Evolutionary conservation across 1,140 invertebrate genomes (phyloP).

Genomic region (Drosophila elegans): DNA sequence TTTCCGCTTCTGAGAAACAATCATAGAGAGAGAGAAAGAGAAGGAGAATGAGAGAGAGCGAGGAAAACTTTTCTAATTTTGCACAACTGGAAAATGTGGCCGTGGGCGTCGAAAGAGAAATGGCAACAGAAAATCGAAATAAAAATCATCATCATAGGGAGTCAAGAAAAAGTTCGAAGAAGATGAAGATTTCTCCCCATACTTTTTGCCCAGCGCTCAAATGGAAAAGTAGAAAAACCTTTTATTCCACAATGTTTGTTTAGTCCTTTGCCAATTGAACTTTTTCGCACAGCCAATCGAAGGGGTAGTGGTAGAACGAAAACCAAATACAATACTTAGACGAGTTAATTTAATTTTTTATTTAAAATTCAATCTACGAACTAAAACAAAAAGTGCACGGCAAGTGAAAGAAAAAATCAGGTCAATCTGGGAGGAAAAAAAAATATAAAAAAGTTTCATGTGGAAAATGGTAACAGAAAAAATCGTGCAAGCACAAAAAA

Average conservation of each 20-base stretch:
- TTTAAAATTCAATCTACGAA: conserved; percentile 84
- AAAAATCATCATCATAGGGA: conserved; percentile 44
- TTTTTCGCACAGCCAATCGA: conserved; percentile 60
- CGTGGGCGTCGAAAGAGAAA: conserved; percentile 59
- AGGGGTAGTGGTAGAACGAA: conserved; percentile 3
- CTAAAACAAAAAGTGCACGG: conserved; percentile 78
- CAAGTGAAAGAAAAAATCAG: conserved; percentile 3
- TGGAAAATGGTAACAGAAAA: neutral
- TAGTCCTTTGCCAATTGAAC: conserved; percentile 82
- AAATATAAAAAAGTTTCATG: conserved; percentile 1
- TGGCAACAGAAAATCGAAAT: conserved; percentile 60
- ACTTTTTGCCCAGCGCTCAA: conserved; percentile 19
- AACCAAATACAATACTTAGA: conserved; percentile 75
- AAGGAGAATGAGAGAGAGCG: conserved; percentile 1
- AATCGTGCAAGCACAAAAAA: neutral
- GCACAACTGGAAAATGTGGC: conserved; percentile 58
- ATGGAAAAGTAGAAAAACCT: conserved; percentile 84
- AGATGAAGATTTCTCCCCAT: conserved; percentile 10
- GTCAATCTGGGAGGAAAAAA: neutral
- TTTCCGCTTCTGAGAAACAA: conserved; percentile 40
- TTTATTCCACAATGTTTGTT: conserved; percentile 83
- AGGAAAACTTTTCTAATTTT: conserved; percentile 79
- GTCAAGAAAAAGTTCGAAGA: conserved; percentile 44
- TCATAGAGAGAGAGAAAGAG: conserved; percentile 25
- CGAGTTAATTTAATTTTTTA: conserved; percentile 82